Percentiles rank a stretch among this genome's conserved stretches.
phyloP scores from a whole-genome alignment of 2,888 invertebrate species.

The Brachynemurus nebulosus region DNA sequence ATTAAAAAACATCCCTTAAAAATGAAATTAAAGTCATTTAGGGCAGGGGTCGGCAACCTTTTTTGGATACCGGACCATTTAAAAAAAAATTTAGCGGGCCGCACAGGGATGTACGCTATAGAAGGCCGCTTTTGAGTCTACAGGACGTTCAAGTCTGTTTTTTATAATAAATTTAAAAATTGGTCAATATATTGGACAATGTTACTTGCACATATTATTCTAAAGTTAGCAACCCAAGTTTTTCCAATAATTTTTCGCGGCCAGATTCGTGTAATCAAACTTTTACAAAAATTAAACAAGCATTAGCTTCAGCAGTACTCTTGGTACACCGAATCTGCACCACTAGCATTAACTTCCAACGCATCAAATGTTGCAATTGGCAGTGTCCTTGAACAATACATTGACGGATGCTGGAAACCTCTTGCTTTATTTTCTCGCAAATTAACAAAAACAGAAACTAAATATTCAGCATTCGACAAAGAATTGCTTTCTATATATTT shows the following conservation, averaged over 20 bases:
- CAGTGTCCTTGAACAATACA: not conserved
- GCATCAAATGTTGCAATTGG: not conserved
- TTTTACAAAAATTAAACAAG: not conserved
- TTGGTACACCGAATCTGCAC: not conserved
- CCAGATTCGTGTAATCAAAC: not conserved
- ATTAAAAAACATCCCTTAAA: no score
- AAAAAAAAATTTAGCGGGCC: no score
- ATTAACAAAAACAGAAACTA: not conserved
- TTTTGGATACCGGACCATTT: no score
- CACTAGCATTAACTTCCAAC: not conserved
- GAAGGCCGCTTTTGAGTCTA: no score
- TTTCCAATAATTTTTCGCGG: not conserved
- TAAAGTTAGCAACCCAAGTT: no score
- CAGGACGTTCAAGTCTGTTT: no score
- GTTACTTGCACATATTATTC: no score
- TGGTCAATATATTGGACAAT: no score
- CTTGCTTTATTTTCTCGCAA: not conserved
- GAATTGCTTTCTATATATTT: not conserved
- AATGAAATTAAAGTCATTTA: no score
- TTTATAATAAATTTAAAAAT: no score
- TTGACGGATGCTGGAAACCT: not conserved
- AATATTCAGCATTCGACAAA: not conserved
- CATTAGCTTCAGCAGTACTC: not conserved
- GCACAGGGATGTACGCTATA: no score
- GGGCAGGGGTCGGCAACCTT: no score